Base-by-base conservation (phyloP, 2,797 vertebrate genomes). In the Petrocephalus schoutedeni region DNA sequence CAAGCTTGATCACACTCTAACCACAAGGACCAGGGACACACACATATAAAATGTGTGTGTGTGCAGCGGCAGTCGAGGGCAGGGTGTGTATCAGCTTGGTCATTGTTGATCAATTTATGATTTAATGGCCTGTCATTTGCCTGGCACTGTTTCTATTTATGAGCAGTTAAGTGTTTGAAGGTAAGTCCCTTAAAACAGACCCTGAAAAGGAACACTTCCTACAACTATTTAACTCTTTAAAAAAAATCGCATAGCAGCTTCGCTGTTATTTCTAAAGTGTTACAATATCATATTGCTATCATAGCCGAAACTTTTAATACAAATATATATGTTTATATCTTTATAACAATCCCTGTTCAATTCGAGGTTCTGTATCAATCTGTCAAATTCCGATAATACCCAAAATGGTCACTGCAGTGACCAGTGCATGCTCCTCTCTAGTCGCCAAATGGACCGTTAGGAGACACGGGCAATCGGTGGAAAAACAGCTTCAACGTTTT, bases 71-170 rank as follows among this genome's bases (percentile, higher is more conserved):
- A 54, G 51, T 83, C 23, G 7, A 8, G 5, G 92, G 91, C 91
- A 93, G 54, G 84, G 84, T 61, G 64, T 19, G 88, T 90, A 94
- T 93, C 92, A 93, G 92, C 92, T 91, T 93, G 93, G 92, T 94
- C 92, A 94, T 93, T 94, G 93, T 92, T 93, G 94, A 95, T 94
- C 94, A 94, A 94, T 95, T 94, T 90, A 95, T 95, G 94, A 95
- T 92, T 89, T 93, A 87, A 57, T 92, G 90, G 90, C 92, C 89
- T 92, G 93, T 93, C 92, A 92, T 90, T 91, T 93, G 93, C 92
- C 93, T 92, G 7, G 23, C 45, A 88, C 57, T 53, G 57, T 67
- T 84, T 77, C n/a, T 59, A 23, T 88, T 64, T 9, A 87, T 54
- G 49, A 77, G 41, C 82, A 77, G 71, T 87, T 88, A 49, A 87